Conservation (phyloP, 2,797 vertebrate genomes). For the Poeciliopsis paucimaculata region DNA sequence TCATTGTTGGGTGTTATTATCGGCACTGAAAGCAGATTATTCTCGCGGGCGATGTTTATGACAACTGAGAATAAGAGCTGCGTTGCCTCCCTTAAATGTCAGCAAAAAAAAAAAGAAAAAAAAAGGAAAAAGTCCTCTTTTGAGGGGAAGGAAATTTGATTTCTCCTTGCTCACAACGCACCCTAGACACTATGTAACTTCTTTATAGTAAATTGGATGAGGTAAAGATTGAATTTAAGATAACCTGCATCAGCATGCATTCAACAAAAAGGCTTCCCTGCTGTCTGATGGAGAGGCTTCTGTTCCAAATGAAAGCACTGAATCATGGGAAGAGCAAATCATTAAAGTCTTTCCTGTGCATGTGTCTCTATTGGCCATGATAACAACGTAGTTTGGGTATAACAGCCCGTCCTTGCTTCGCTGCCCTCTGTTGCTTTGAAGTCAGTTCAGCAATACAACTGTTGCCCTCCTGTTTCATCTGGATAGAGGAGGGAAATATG, state of each 20-base stretch:
- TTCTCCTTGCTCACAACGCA: slow-evolving; percentile 20
- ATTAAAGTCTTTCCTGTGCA: slow-evolving; percentile 40
- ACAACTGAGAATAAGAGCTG: slow-evolving; percentile 29
- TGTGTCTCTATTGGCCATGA: slow-evolving; percentile 42
- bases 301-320: slow-evolving; percentile 20
- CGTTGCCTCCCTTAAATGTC: slow-evolving; percentile 38
- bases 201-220: slow-evolving; percentile 32
- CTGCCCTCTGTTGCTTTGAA: slow-evolving; percentile 61
- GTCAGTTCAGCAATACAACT: slow-evolving; percentile 53
- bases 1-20: slow-evolving; percentile 43
- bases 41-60: slow-evolving; percentile 27
- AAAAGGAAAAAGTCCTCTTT: background rate
- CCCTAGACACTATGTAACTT: slow-evolving; percentile 18
- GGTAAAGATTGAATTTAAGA: slow-evolving; percentile 51
- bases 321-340: slow-evolving; percentile 55
- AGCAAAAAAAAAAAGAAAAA: slow-evolving; percentile 17
- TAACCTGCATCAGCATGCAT: slow-evolving; percentile 33
- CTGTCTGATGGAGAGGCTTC: slow-evolving; percentile 23
- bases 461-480: slow-evolving; percentile 50
- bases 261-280: slow-evolving; percentile 26
- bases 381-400: slow-evolving; percentile 40
- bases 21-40: slow-evolving; percentile 35
- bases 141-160: slow-evolving; percentile 11
- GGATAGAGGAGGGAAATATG: slow-evolving; percentile 45
- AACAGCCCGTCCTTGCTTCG: slow-evolving; percentile 40